Evolutionary conservation across 2,888 invertebrate species (phyloP).

Genomic region (Parascotia fuliginaria): DNA sequence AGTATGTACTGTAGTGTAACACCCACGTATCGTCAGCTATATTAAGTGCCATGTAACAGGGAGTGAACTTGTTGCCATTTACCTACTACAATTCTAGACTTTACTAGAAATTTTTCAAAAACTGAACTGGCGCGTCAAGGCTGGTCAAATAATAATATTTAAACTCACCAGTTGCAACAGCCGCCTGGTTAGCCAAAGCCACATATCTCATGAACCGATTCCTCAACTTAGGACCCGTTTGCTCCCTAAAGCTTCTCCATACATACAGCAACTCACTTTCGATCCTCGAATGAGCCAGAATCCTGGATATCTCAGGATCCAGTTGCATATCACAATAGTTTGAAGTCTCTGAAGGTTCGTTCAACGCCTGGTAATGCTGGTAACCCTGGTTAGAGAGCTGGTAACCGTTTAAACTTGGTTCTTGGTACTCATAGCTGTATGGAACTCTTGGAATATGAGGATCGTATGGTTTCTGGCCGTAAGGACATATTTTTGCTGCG

Average conservation of each 20-base stretch:
- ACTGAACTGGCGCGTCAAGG: no score
- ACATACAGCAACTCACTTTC: conserved; percentile 91
- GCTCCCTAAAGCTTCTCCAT: conserved; percentile 93
- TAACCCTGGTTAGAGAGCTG: conserved; percentile 30
- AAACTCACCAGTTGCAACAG: conserved; percentile 89
- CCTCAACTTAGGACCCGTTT: conserved; percentile 91
- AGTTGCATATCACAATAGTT: conserved; percentile 53
- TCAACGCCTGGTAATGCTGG: conserved; percentile 67
- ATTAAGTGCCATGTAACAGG: no score
- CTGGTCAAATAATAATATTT: no score
- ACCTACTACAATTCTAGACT: no score
- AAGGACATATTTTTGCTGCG: conserved; percentile 90
- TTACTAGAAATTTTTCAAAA: no score
- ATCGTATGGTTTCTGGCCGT: conserved; percentile 81
- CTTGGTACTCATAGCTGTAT: conserved; percentile 26
- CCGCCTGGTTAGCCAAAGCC: conserved; percentile 92
- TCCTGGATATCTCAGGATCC: conserved; percentile 87
- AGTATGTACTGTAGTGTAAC: no score
- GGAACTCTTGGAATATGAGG: conserved; percentile 65
- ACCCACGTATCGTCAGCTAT: no score
- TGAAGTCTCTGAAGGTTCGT: conserved; percentile 44
- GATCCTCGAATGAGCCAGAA: conserved; percentile 90
- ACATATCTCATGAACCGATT: conserved; percentile 92
- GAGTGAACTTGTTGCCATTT: no score
- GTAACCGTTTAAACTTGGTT: conserved; percentile 30